Evolutionary conservation across 2,888 invertebrate species (phyloP).

Genomic region (Drosophila nigricruria): DNA sequence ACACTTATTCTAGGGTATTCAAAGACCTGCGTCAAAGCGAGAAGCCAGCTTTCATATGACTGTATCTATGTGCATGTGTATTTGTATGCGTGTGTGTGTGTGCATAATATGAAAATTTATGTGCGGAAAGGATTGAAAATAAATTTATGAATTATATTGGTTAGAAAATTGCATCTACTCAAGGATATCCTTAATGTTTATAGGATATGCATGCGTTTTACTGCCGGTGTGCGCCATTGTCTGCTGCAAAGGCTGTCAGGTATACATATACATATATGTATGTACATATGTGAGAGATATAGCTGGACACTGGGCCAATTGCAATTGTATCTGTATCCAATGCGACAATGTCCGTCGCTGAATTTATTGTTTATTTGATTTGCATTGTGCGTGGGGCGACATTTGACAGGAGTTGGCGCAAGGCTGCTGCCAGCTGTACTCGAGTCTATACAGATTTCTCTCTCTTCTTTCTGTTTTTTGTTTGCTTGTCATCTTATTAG

Average conservation of each 20-base stretch:
- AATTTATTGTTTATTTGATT: conserved; percentile 80
- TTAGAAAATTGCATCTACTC: conserved; percentile 84
- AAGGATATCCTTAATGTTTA: conserved; percentile 81
- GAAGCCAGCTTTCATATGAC: conserved; percentile 15
- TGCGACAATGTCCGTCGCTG: conserved; percentile 70
- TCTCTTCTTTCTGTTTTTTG: conserved; percentile 11
- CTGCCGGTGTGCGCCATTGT: conserved; percentile 56
- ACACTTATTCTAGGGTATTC: neutral
- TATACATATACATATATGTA: neutral
- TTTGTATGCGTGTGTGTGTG: conserved; percentile 29
- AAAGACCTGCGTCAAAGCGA: conserved; percentile 33
- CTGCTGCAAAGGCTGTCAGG: conserved; percentile 13
- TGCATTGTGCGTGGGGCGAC: conserved; percentile 56
- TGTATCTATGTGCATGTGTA: conserved; percentile 8
- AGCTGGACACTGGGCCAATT: conserved; percentile 1
- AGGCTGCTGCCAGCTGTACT: neutral
- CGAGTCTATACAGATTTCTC: neutral
- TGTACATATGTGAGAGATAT: too few relatives aligned
- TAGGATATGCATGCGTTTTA: conserved; percentile 74
- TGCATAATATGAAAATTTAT: conserved; percentile 83
- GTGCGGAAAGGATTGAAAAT: conserved; percentile 84
- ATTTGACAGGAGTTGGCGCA: conserved; percentile 7
- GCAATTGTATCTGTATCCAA: conserved; percentile 56
- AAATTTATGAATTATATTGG: conserved; percentile 85
- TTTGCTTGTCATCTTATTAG: conserved; percentile 46